Evolutionary conservation across 1,140 invertebrate genomes (phyloP), one percentile per base, ranked within the genome.

Genomic region (Agrilus planipennis): DNA sequence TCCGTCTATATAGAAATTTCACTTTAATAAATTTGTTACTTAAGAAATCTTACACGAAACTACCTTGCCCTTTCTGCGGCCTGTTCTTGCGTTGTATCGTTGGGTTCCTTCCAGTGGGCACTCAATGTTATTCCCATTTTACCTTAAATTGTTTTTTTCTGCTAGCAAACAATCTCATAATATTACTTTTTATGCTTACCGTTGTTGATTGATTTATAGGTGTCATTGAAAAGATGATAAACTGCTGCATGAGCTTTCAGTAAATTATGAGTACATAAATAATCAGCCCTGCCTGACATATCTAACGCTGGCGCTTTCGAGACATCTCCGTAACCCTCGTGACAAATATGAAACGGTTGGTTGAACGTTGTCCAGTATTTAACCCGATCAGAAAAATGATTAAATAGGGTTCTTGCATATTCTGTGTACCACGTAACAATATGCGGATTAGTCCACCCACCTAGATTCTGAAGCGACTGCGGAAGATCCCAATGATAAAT

Each of bases 221-320:
- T 63, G 9, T 65, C 58, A 34, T 69, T 61, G 39, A 69, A 71
- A 18, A 69, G 46, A 44, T 69, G 64, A 49, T 72, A 76, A 3
- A 56, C 55, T 39, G 61, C 59, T 28, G 69, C 69, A 46, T 72
- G 69, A 5, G 69, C 60, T 41, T 69, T 68, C 14, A 72, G 48
- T 10, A 71, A 46, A 11, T 57, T 69, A 42, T 72, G 61, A 44
- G 62, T 67, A 46, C 69, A 71, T 21, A 70, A 46, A 51, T 72
- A 72, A 46, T 46, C 36, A 45, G 65, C 68, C 70, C 15, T 67
- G 67, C 10, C 71, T 68, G 2, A 67, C 37, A 0, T 64, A 51
- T 58, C 69, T 60, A 3, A 70, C 32, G 1, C 45, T 3, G 36
- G 28, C 27, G 41, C 42, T 43, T 23, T 38, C 7, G 10, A 31